These are phyloP conservation scores for Acridotheres tristis DNA, from an alignment of 2,797 vertebrate genomes.

Conservation along the genomic window DNA sequence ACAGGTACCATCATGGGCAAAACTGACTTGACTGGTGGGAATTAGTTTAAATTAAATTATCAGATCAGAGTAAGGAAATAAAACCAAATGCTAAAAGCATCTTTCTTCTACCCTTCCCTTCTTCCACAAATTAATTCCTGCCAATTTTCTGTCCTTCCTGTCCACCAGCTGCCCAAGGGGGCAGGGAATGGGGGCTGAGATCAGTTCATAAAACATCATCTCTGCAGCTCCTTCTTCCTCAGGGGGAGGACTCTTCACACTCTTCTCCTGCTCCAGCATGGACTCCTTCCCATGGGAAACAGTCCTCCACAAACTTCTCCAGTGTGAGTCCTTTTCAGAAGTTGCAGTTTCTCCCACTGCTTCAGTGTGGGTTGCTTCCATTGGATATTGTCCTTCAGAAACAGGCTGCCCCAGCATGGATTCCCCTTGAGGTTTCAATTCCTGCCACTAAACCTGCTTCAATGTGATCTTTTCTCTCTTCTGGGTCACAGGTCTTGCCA, in stretches of 20 bases:
- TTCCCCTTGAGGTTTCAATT: background rate
- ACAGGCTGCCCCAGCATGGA: background rate
- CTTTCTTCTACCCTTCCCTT: background rate
- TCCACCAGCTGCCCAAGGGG: fast-evolving
- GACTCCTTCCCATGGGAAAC: background rate
- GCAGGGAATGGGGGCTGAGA: fast-evolving
- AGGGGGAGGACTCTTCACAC: background rate
- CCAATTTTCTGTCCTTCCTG: background rate
- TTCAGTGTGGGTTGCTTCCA: background rate
- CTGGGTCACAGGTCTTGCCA: background rate
- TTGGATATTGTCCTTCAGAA: background rate
- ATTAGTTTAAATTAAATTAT: background rate
- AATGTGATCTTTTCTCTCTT: background rate
- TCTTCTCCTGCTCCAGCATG: background rate
- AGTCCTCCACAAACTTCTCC: background rate
- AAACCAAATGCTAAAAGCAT: background rate
- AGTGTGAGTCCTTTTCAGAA: background rate
- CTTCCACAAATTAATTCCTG: background rate
- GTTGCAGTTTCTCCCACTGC: background rate
- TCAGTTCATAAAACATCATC: background rate
- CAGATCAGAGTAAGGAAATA: background rate
- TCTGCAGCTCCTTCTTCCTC: background rate
- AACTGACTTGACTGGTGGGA: background rate
- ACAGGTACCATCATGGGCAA: background rate
- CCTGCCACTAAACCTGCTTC: background rate